phyloP scores from a whole-genome alignment of 2,113 vertebrate genomes.

The Oriolus oriolus region DNA sequence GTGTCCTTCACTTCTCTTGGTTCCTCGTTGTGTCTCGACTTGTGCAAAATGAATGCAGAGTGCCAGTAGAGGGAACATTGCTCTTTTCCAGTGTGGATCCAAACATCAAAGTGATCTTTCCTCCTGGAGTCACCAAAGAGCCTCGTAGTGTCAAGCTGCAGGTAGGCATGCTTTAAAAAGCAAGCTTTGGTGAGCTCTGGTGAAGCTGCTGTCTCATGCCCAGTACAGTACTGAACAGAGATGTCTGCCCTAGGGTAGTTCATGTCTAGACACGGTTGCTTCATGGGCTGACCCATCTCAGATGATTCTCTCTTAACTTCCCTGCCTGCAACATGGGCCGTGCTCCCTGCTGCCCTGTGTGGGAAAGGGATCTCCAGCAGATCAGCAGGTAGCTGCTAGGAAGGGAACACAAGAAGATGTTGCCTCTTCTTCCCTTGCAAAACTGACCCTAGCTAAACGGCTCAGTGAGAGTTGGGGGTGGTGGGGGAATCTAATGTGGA shows the following conservation, averaged over 20 bases:
- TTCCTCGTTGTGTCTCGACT: constrained; percentile 87
- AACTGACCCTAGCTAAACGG: not conserved
- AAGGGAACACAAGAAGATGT: not conserved
- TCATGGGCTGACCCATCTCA: not conserved
- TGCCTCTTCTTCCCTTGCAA: not conserved
- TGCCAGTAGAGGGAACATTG: constrained; percentile 78
- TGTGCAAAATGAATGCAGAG: constrained; percentile 79
- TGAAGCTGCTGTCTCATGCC: not conserved
- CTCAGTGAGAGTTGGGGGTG: not conserved
- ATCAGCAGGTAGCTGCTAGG: not conserved
- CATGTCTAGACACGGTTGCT: accelerated
- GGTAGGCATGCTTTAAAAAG: constrained; percentile 21
- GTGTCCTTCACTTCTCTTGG: constrained; percentile 91
- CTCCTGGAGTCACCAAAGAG: constrained; percentile 78
- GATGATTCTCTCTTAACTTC: not conserved
- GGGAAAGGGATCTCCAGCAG: not conserved
- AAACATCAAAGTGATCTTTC: constrained; percentile 87
- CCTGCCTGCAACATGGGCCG: not conserved
- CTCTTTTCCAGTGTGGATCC: constrained; percentile 83
- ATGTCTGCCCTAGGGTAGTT: not conserved
- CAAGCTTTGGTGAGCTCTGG: not conserved
- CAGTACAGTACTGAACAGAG: not conserved
- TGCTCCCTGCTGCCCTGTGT: not conserved
- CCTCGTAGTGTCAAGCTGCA: constrained; percentile 71
- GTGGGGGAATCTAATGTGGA: not conserved